Evolutionary conservation across 2,888 invertebrate species (phyloP).

Genomic region (Mimas tiliae): DNA sequence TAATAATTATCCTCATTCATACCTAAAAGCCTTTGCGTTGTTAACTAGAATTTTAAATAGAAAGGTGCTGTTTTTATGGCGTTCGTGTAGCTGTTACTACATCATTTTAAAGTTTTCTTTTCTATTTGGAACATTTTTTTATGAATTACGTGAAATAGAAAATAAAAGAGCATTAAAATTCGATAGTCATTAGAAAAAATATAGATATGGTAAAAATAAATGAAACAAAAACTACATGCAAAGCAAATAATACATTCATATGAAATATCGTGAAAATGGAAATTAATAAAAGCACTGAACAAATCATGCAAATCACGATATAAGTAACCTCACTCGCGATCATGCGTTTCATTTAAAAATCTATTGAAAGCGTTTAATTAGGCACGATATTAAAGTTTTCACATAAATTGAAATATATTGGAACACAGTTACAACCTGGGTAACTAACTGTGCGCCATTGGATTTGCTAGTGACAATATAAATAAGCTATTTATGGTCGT

Average conservation of each 20-base stretch:
- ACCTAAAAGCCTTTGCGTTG: not conserved
- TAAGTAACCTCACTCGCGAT: conserved; percentile 18
- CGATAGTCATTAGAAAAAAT: not conserved
- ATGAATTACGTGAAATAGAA: not conserved
- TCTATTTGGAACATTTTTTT: not conserved
- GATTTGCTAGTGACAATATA: conserved; percentile 38
- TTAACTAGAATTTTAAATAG: not conserved
- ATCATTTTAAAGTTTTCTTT: not conserved
- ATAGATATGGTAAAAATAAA: not conserved
- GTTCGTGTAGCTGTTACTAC: not conserved
- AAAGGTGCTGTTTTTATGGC: not conserved
- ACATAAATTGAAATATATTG: conserved; percentile 32
- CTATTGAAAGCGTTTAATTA: conserved; percentile 2
- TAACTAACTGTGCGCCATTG: conserved; percentile 29
- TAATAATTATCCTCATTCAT: not conserved
- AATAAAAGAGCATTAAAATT: not conserved
- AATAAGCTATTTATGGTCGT: conserved; percentile 33
- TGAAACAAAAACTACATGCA: conserved; percentile 14
- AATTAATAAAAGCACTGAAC: conserved; percentile 9
- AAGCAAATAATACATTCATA: conserved; percentile 11
- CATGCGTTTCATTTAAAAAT: conserved; percentile 22
- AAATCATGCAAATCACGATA: conserved; percentile 26
- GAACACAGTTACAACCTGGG: not conserved
- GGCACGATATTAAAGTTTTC: conserved; percentile 18
- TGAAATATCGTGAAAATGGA: conserved; percentile 17